These are phyloP conservation scores for Cyprinodon tularosa DNA, from an alignment of 2,113 vertebrate species.

Conservation along the genomic window DNA sequence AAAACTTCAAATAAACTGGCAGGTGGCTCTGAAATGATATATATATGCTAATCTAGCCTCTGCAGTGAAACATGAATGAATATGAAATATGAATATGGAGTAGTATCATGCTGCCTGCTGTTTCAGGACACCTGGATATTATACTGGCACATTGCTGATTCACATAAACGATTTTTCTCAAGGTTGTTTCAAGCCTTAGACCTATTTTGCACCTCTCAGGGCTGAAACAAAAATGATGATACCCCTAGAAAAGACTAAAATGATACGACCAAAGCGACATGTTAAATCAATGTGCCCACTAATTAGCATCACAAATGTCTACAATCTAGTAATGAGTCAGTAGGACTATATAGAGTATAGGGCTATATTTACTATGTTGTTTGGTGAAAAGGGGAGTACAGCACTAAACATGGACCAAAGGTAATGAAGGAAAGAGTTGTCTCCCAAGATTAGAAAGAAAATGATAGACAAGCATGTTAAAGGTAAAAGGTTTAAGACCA, in stretches of 20 bases:
- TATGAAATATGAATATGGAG: conserved; percentile 58
- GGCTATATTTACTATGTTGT: too few relatives aligned
- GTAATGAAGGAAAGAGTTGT: too few relatives aligned
- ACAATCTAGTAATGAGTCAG: too few relatives aligned
- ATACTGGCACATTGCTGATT: conserved; percentile 11
- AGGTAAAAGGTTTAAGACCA: too few relatives aligned
- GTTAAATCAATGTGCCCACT: not conserved
- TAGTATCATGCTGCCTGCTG: conserved; percentile 37
- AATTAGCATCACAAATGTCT: too few relatives aligned
- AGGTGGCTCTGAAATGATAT: conserved; percentile 45
- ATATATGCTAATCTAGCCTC: conserved; percentile 52
- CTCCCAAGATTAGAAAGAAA: too few relatives aligned
- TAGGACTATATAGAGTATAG: too few relatives aligned
- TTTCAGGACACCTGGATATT: conserved; percentile 60
- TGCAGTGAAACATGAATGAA: conserved; percentile 47
- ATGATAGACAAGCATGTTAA: too few relatives aligned
- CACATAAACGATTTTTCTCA: conserved; percentile 30
- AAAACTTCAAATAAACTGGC: conserved; percentile 48
- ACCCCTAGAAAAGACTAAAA: not conserved
- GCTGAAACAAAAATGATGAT: too few relatives aligned
- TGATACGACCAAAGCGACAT: not conserved
- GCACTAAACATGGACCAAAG: too few relatives aligned
- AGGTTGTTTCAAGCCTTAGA: conserved; percentile 1
- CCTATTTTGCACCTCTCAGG: conserved; percentile 2
- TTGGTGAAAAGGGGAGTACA: too few relatives aligned